Conservation (phyloP, 2,888 invertebrate genomes). For the Oscheius sp. region DNA sequence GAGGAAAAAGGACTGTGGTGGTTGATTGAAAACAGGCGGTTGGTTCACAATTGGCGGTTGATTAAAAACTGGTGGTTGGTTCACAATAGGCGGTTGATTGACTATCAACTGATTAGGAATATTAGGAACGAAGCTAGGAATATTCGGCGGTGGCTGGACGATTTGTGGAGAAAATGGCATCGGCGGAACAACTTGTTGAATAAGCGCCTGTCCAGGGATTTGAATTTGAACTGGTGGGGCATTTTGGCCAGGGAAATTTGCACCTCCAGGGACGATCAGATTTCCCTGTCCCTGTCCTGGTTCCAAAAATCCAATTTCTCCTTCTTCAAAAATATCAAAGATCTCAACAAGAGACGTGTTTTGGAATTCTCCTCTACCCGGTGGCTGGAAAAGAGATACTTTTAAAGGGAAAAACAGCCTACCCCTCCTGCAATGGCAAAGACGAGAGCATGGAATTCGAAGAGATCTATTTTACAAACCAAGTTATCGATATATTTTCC, state of each 20-base stretch:
- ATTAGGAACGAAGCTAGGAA: neutral
- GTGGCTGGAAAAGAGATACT: neutral
- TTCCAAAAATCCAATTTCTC: neutral
- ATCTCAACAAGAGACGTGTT: neutral
- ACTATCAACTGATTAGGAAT: too few species aligned
- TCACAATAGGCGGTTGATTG: too few species aligned
- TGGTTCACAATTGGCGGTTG: neutral
- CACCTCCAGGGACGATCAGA: too few species aligned
- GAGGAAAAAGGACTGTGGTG: neutral
- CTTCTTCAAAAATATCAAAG: neutral
- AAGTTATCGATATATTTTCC: neutral
- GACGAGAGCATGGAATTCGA: conserved; percentile 1
- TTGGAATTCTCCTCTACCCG: neutral
- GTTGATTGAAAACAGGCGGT: neutral
- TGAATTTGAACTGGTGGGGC: neutral
- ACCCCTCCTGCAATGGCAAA: conserved; percentile 1
- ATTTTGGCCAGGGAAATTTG: neutral
- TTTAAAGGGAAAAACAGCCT: neutral
- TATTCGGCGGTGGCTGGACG: conserved; percentile 1
- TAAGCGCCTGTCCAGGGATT: neutral
- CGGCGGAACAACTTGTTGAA: neutral
- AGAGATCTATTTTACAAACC: conserved; percentile 21
- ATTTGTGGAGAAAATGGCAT: neutral
- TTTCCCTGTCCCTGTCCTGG: neutral
- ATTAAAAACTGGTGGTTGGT: too few species aligned